Conservation (phyloP, 2,797 vertebrate genomes). For the Aldrovandia affinis region DNA sequence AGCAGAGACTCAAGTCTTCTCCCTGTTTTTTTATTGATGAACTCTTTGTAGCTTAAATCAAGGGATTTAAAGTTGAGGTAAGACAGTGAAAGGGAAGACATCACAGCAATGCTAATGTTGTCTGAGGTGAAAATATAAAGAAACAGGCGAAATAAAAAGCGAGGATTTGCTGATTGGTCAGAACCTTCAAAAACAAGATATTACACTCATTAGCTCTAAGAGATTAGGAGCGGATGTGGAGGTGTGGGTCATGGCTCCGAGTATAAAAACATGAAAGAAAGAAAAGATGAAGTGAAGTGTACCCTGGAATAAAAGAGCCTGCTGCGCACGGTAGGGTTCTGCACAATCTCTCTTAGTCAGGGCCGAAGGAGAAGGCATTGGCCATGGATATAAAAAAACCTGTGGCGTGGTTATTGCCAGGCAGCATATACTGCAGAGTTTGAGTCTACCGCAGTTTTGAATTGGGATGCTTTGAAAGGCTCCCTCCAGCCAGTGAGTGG, state of each 20-base stretch:
- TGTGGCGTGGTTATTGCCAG: constrained; percentile 47
- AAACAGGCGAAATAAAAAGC: background rate
- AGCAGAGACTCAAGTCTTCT: background rate
- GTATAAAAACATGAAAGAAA: too few species aligned
- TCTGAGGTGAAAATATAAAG: background rate
- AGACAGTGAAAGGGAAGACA: background rate
- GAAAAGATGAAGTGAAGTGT: too few species aligned
- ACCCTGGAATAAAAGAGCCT: background rate
- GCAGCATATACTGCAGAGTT: constrained; percentile 51
- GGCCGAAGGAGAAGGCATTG: constrained; percentile 23
- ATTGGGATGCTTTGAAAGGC: constrained; percentile 60
- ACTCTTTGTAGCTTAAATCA: background rate
- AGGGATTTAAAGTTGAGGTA: background rate
- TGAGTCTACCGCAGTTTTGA: constrained; percentile 52
- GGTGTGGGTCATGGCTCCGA: too few species aligned
- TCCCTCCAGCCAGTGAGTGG: constrained; percentile 73
- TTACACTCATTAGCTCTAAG: background rate
- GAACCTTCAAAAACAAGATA: background rate
- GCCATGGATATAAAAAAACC: constrained; percentile 47
- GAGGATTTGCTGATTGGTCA: constrained; percentile 11
- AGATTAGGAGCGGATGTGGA: too few species aligned
- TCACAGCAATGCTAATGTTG: background rate
- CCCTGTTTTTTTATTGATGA: background rate
- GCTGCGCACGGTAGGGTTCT: constrained; percentile 39
- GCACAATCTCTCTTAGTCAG: constrained; percentile 19